A percentile compares a stretch with the other conserved stretches of the same genome.
These are phyloP conservation scores for Clusia tigrina DNA, from an alignment of 2,888 invertebrate species.

Conservation along the genomic window DNA sequence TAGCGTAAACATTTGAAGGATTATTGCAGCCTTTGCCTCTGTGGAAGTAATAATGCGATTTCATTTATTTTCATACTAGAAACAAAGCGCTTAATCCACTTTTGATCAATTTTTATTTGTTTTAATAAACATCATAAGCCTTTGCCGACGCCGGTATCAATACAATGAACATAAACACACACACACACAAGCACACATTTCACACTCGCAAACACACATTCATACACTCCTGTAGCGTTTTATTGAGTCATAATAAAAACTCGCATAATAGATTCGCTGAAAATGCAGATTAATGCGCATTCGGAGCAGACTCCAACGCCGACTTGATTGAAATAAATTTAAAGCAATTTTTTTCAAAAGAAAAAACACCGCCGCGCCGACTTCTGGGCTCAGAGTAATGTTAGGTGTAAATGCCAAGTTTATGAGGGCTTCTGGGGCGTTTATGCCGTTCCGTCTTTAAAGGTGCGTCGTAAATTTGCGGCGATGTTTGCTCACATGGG, in stretches of 20 bases:
- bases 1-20: too few relatives aligned
- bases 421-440: neutral
- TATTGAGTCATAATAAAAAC: neutral
- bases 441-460: neutral
- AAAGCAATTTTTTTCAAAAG: neutral
- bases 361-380: neutral
- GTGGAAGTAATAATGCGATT: too few relatives aligned
- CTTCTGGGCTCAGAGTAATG: neutral
- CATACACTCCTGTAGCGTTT: too few relatives aligned
- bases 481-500: neutral
- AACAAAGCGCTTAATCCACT: too few relatives aligned
- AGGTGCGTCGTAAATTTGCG: conserved; percentile 6
- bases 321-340: neutral
- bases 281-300: neutral
- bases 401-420: conserved; percentile 1
- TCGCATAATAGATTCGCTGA: neutral
- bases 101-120: too few relatives aligned
- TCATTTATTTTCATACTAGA: too few relatives aligned
- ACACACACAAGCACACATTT: too few relatives aligned
- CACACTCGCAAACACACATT: too few relatives aligned
- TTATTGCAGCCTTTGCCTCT: too few relatives aligned
- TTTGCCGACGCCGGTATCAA: too few relatives aligned
- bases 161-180: too few relatives aligned
- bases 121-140: too few relatives aligned
- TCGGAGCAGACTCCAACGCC: neutral